These are phyloP conservation scores for Vicugna pacos DNA, from an alignment of 2,113 vertebrate species.

Conservation along the genomic window DNA sequence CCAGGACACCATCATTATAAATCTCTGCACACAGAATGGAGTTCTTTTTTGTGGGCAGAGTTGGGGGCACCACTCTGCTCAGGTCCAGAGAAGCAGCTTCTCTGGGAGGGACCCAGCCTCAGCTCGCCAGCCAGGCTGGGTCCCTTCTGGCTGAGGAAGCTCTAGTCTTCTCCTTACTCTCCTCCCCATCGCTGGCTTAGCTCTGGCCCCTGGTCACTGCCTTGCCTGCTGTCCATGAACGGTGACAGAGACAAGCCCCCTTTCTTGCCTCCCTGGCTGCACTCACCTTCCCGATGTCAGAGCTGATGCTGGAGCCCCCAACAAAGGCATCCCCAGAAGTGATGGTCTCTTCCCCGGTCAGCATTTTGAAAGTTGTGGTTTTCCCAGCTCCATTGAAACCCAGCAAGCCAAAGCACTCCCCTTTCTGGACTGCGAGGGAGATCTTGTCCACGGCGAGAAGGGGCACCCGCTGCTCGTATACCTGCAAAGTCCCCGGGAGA, in stretches of 20 bases:
- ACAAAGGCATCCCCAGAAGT: constrained; percentile 95
- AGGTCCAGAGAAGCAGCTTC: neutral
- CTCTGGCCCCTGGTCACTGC: neutral
- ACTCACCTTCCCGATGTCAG: constrained; percentile 94
- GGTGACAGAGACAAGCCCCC: neutral
- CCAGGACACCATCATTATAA: no score
- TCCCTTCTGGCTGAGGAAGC: neutral
- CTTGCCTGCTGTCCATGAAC: neutral
- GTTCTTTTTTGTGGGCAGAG: neutral
- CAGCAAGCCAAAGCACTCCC: constrained; percentile 97
- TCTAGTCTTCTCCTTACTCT: neutral
- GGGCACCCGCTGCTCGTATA: constrained; percentile 89
- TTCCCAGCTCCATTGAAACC: constrained; percentile 98
- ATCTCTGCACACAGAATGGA: neutral
- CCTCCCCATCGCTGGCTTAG: neutral
- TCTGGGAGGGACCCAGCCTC: neutral
- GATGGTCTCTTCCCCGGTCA: constrained; percentile 95
- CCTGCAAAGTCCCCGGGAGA: neutral
- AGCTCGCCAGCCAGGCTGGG: neutral
- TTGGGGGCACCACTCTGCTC: neutral
- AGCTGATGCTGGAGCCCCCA: constrained; percentile 95
- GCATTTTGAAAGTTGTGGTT: constrained; percentile 98
- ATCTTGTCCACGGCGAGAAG: constrained; percentile 96
- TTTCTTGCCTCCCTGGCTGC: neutral
- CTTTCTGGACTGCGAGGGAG: constrained; percentile 94